A percentile compares a stretch with the other conserved stretches of the same genome.
Evolutionary conservation across 1,140 invertebrate species (phyloP).

Genomic region (Drosophila simulans): DNA sequence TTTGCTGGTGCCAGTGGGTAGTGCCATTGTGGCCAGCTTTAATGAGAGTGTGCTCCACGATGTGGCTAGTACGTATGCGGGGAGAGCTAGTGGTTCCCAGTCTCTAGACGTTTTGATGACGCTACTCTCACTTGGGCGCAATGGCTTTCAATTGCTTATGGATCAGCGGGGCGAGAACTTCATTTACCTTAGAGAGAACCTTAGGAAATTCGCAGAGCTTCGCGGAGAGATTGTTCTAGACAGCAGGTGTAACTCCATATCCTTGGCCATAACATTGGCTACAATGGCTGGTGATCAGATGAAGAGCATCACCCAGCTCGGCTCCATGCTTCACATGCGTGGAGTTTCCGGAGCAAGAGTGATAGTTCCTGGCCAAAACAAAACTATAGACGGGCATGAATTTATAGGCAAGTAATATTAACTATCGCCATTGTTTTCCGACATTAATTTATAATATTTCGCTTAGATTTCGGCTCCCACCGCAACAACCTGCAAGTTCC

Average conservation of each 20-base stretch:
- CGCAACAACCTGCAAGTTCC: constrained; percentile 41
- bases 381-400: constrained; percentile 69
- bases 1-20: constrained; percentile 95
- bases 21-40: constrained; percentile 92
- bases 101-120: constrained; percentile 93
- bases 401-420: constrained; percentile 61
- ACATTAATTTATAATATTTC: neutral
- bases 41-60: constrained; percentile 88
- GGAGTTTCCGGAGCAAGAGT: constrained; percentile 83
- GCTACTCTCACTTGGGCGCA: constrained; percentile 89
- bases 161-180: constrained; percentile 89
- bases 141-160: constrained; percentile 88
- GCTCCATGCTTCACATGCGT: constrained; percentile 81
- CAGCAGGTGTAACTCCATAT: constrained; percentile 90
- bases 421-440: neutral
- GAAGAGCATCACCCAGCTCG: constrained; percentile 59
- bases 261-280: constrained; percentile 87
- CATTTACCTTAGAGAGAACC: constrained; percentile 87
- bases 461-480: constrained; percentile 81
- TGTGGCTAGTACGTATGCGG: constrained; percentile 91
- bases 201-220: constrained; percentile 87
- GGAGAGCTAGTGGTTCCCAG: constrained; percentile 90
- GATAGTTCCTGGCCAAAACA: constrained; percentile 54
- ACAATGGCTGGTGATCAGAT: constrained; percentile 10
- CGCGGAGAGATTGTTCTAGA: constrained; percentile 89